These are phyloP conservation scores for Neodiprion lecontei DNA, from an alignment of 1,140 invertebrate genomes.

Conservation along the genomic window DNA sequence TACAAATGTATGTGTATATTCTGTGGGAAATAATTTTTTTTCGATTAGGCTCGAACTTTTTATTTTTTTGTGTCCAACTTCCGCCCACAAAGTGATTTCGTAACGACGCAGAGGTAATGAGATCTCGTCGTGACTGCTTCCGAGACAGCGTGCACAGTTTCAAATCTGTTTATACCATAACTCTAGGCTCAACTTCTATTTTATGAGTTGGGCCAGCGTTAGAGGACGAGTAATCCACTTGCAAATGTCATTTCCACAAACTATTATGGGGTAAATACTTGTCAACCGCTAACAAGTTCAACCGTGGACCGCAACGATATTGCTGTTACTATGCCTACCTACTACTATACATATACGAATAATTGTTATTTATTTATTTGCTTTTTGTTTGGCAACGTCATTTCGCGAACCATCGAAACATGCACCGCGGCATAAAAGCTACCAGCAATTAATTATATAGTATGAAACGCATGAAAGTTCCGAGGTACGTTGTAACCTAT, in stretches of 20 bases:
- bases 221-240: conserved; percentile 1
- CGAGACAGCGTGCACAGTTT: conserved; percentile 1
- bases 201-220: neutral
- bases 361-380: too few relatives aligned
- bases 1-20: neutral
- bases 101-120: conserved; percentile 4
- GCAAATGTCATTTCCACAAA: neutral
- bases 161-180: neutral
- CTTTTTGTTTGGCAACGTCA: neutral
- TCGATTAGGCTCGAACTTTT: neutral
- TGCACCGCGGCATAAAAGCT: neutral
- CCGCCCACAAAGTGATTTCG: conserved; percentile 6
- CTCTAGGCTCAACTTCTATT: neutral
- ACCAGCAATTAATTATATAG: neutral
- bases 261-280: neutral
- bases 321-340: neutral
- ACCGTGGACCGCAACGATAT: neutral
- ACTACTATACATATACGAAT: too few relatives aligned
- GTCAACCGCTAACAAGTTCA: neutral
- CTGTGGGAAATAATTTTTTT: neutral
- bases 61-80: neutral
- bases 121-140: neutral
- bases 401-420: neutral
- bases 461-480: neutral
- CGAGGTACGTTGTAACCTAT: neutral